A percentile compares a stretch with the other conserved stretches of the same genome.
Evolutionary conservation across 2,888 invertebrate species (phyloP).

Genomic region (Pocota personata): DNA sequence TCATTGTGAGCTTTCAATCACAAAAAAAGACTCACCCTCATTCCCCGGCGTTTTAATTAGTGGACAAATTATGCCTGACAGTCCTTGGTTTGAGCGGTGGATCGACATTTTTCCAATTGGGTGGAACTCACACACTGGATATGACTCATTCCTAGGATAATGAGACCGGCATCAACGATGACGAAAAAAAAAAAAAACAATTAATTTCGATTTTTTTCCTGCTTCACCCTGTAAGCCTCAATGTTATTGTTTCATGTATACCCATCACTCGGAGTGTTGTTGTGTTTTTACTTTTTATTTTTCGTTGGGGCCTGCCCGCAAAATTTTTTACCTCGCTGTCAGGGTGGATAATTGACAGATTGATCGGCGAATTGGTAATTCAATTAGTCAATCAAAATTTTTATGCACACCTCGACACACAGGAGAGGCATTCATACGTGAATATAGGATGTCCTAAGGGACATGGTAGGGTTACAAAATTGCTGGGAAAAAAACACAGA

Average conservation of each 20-base stretch:
- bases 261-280: constrained; percentile 35
- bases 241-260: constrained; percentile 68
- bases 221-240: constrained; percentile 64
- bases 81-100: constrained; percentile 47
- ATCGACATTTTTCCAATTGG: constrained; percentile 66
- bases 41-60: constrained; percentile 57
- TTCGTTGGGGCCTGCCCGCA: constrained; percentile 49
- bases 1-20: constrained; percentile 38
- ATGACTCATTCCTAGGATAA: constrained; percentile 33
- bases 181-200: constrained; percentile 55
- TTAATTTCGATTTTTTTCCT: constrained; percentile 50
- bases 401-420: constrained; percentile 60
- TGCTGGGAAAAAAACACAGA: constrained; percentile 9
- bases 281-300: not conserved
- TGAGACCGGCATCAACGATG: constrained; percentile 17
- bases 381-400: constrained; percentile 77
- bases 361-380: constrained; percentile 77
- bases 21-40: not conserved
- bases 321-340: constrained; percentile 71
- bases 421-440: constrained; percentile 49
- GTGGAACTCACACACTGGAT: constrained; percentile 15
- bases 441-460: constrained; percentile 39
- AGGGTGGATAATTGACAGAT: constrained; percentile 77
- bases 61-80: constrained; percentile 69
- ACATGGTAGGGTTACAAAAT: not conserved